Percentiles rank a stretch among this genome's conserved stretches.
These are phyloP conservation scores for Hemitrygon akajei DNA, from an alignment of 2,797 vertebrate species.

Conservation along the genomic window DNA sequence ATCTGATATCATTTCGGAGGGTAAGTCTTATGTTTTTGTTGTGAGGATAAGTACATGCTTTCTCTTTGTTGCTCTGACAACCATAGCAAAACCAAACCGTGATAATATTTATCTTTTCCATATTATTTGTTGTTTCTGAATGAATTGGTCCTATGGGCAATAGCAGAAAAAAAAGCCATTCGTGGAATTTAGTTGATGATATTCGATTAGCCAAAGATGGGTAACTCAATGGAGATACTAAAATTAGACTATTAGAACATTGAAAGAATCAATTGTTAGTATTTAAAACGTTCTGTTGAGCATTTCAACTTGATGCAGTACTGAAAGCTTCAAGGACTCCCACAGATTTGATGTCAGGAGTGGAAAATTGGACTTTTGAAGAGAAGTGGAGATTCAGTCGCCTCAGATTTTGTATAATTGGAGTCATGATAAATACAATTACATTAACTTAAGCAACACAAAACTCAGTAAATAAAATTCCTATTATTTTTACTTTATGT, in stretches of 20 bases:
- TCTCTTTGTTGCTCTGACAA: background rate
- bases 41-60: background rate
- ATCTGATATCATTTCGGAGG: conserved; percentile 90
- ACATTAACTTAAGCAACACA: background rate
- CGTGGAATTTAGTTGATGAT: background rate
- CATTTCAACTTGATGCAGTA: background rate
- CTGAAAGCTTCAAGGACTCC: background rate
- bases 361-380: background rate
- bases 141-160: background rate
- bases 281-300: background rate
- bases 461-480: background rate
- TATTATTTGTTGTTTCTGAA: background rate
- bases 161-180: background rate
- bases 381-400: background rate
- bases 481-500: background rate
- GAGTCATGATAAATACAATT: background rate
- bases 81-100: background rate
- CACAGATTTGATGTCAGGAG: background rate
- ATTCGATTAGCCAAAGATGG: background rate
- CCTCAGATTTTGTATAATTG: background rate
- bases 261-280: background rate
- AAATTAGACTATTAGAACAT: background rate
- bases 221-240: background rate
- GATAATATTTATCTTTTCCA: background rate
- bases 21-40: conserved; percentile 59